phyloP scores from a whole-genome alignment of 2,797 vertebrate genomes.

The Heterohyrax brucei region DNA sequence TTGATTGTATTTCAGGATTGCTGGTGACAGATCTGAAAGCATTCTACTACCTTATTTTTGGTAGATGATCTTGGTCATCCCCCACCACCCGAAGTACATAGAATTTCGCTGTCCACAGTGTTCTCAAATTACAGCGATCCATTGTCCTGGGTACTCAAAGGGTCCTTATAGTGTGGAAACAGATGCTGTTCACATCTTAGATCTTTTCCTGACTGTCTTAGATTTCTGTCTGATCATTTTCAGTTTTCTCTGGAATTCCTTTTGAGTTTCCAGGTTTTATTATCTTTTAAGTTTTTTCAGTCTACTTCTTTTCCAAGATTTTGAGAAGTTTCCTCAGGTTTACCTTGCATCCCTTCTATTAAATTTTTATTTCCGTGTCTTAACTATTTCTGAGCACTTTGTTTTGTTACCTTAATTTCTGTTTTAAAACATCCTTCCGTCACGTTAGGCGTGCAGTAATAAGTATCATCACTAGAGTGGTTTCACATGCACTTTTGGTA shows the following conservation, averaged over 20 bases:
- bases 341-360: not conserved
- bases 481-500: not conserved
- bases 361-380: not conserved
- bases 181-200: not conserved
- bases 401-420: not conserved
- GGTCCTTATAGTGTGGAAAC: not conserved
- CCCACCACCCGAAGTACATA: not conserved
- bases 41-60: not conserved
- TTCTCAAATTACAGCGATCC: not conserved
- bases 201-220: not conserved
- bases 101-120: not conserved
- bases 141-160: not conserved
- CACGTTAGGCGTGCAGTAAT: no score
- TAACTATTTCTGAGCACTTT: not conserved
- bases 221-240: slow-evolving; percentile 22
- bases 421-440: no score
- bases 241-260: not conserved
- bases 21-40: not conserved
- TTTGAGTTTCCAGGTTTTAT: not conserved
- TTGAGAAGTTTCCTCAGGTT: not conserved
- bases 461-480: no score
- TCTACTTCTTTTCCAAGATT: not conserved
- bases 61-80: not conserved
- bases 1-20: not conserved
- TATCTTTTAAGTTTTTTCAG: not conserved